Conservation (phyloP, 2,888 invertebrate species). For the Agrotis segetum region DNA sequence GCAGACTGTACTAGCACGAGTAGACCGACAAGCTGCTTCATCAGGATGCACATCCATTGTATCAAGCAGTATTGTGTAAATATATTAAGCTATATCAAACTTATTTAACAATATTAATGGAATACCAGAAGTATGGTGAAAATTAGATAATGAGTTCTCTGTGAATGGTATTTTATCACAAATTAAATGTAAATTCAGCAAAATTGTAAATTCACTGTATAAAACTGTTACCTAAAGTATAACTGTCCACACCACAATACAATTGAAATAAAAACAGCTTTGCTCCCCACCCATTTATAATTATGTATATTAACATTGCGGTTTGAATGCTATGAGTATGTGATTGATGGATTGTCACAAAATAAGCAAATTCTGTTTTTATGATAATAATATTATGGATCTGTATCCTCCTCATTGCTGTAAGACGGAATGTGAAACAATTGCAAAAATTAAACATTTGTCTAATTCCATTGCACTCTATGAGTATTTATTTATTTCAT, state of each 20-base stretch:
- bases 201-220: constrained; percentile 84
- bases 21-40: constrained; percentile 69
- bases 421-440: constrained; percentile 63
- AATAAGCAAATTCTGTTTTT: constrained; percentile 68
- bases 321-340: constrained; percentile 71
- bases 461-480: constrained; percentile 53
- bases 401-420: constrained; percentile 75
- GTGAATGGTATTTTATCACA: constrained; percentile 81
- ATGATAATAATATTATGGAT: constrained; percentile 72
- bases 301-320: constrained; percentile 66
- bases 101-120: constrained; percentile 80
- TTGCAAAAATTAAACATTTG: constrained; percentile 58
- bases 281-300: constrained; percentile 61
- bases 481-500: constrained; percentile 73
- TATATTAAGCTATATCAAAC: constrained; percentile 79
- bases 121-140: constrained; percentile 79
- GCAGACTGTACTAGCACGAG: constrained; percentile 68
- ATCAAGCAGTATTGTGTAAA: constrained; percentile 88
- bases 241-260: constrained; percentile 61
- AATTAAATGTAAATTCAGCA: constrained; percentile 66
- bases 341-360: constrained; percentile 83
- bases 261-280: constrained; percentile 71
- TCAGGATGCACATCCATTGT: constrained; percentile 77
- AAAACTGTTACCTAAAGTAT: constrained; percentile 62
- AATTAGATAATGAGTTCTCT: constrained; percentile 77